Evolutionary conservation across 2,113 vertebrate species (phyloP).

Genomic region (Catharus bicknelli): DNA sequence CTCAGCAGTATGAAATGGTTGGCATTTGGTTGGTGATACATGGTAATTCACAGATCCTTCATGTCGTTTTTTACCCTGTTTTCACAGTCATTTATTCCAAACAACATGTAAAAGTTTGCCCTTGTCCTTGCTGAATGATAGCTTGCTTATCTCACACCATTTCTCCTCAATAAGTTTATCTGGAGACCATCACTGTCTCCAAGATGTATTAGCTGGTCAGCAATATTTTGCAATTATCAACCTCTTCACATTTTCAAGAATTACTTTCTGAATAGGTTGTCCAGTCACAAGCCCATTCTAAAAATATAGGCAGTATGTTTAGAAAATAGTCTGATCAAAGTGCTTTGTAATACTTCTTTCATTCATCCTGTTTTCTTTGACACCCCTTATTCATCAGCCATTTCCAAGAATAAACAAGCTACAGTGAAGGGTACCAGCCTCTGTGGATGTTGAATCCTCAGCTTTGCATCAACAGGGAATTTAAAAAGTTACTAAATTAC

Average conservation of each 20-base stretch:
- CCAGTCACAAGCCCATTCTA: not conserved
- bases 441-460: not conserved
- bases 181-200: not conserved
- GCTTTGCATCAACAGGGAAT: not conserved
- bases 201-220: not conserved
- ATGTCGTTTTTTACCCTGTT: not conserved
- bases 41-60: not conserved
- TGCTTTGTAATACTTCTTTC: not conserved
- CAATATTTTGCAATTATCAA: not conserved
- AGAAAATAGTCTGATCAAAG: not conserved
- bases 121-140: not conserved
- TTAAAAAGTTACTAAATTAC: not conserved
- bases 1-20: slow-evolving; percentile 13
- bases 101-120: not conserved
- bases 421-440: not conserved
- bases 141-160: not conserved
- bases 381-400: not conserved
- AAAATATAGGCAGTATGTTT: not conserved
- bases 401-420: not conserved
- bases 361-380: not conserved
- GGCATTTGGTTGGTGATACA: slow-evolving; percentile 26
- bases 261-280: not conserved
- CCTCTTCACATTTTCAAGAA: not conserved
- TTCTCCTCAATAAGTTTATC: not conserved
- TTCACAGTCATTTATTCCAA: not conserved